A percentile compares a stretch with the other conserved stretches of the same genome.
These are phyloP conservation scores for Pseudochromis fuscus DNA, from an alignment of 2,797 vertebrate species.

Conservation along the genomic window DNA sequence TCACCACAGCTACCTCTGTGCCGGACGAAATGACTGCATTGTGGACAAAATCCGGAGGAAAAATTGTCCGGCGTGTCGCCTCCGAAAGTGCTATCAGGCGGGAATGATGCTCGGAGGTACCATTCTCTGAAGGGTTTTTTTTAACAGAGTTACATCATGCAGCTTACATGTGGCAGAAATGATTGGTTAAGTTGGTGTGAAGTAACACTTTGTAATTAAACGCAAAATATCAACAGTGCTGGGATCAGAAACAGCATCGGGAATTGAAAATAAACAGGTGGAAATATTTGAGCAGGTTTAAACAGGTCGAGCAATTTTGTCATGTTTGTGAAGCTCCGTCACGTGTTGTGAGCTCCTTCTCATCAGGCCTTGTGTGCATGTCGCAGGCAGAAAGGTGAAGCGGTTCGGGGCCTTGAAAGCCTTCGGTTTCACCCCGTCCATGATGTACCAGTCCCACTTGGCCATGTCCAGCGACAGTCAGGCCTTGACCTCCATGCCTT, in stretches of 20 bases:
- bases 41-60: conserved; percentile 99
- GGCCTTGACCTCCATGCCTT: conserved; percentile 85
- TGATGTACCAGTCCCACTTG: conserved; percentile 83
- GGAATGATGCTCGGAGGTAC: conserved; percentile 99
- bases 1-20: conserved; percentile 97
- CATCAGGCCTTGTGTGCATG: conserved; percentile 32
- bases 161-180: background rate
- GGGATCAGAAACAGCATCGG: conserved; percentile 14
- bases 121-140: conserved; percentile 21
- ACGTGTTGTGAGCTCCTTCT: conserved; percentile 8
- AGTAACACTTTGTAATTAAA: background rate
- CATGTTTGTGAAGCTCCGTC: too few species aligned
- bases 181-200: background rate
- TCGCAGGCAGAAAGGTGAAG: conserved; percentile 95
- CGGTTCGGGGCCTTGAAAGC: conserved; percentile 93
- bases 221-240: conserved; percentile 7
- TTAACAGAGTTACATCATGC: background rate
- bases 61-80: conserved; percentile 97
- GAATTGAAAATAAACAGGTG: background rate
- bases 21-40: conserved; percentile 98
- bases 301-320: too few species aligned
- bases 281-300: too few species aligned
- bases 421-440: conserved; percentile 85
- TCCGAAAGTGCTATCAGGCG: conserved; percentile 96
- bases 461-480: conserved; percentile 75